Conservation (phyloP, 2,888 invertebrate species). For the Scaptomyza reducta region DNA sequence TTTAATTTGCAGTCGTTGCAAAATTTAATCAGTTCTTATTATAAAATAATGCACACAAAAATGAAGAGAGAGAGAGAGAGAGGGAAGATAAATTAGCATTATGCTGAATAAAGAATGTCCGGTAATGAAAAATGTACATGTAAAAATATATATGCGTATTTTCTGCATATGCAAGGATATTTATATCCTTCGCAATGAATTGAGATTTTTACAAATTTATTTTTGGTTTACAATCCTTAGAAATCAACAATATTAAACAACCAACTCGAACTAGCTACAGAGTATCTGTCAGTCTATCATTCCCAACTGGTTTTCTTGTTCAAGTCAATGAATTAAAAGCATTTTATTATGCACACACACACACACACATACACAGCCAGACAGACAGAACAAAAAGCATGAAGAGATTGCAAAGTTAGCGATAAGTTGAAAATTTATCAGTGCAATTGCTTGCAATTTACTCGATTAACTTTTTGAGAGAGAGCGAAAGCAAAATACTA, state of each 20-base stretch:
- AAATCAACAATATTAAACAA: too few relatives aligned
- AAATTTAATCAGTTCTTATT: slow-evolving; percentile 72
- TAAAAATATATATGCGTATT: not conserved
- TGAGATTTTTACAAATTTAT: too few relatives aligned
- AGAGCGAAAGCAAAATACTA: not conserved
- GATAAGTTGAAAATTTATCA: slow-evolving; percentile 42
- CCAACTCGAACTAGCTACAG: not conserved
- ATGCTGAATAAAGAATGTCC: slow-evolving; percentile 15
- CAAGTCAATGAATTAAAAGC: slow-evolving; percentile 23
- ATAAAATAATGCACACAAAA: slow-evolving; percentile 4
- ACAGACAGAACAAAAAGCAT: not conserved
- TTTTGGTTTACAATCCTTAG: too few relatives aligned
- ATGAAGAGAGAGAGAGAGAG: not conserved
- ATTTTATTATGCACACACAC: slow-evolving; percentile 36
- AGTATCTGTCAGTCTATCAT: not conserved
- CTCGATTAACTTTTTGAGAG: slow-evolving; percentile 32
- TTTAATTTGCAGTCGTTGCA: slow-evolving; percentile 76
- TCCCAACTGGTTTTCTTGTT: not conserved
- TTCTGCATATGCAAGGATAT: not conserved
- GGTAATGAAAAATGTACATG: not conserved
- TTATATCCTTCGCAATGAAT: not conserved
- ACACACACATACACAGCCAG: not conserved
- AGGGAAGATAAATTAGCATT: slow-evolving; percentile 12
- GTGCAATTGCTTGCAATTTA: slow-evolving; percentile 36
- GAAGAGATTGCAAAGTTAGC: slow-evolving; percentile 44